Percentiles rank a stretch among this genome's conserved stretches.
These are phyloP conservation scores for Gadus chalcogrammus DNA, from an alignment of 2,113 vertebrate species.

Conservation along the genomic window DNA sequence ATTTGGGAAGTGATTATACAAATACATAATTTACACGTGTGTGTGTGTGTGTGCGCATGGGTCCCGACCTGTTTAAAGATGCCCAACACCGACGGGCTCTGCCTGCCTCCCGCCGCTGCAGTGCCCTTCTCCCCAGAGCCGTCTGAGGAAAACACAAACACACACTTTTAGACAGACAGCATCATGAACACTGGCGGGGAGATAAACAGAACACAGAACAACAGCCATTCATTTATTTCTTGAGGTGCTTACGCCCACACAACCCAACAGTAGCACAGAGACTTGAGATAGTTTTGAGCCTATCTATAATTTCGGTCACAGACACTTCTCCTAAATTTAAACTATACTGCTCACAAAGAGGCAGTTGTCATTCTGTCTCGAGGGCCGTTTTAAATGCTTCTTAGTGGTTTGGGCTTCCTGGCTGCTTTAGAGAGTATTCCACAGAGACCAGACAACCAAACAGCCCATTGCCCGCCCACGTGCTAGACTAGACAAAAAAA, in stretches of 20 bases:
- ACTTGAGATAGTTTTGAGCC: not conserved
- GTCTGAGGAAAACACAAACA: constrained; percentile 44
- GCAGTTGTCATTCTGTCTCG: not conserved
- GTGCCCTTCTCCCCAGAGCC: constrained; percentile 53
- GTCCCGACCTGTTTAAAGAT: constrained; percentile 72
- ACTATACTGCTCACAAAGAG: no score
- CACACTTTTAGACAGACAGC: not conserved
- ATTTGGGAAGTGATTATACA: no score
- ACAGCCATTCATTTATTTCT: no score
- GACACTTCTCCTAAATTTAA: no score
- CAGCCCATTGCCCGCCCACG: not conserved
- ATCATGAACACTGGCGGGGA: no score
- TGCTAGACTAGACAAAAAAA: not conserved
- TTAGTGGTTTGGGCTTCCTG: not conserved
- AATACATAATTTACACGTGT: no score
- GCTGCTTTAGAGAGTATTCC: not conserved
- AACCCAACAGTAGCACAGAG: not conserved
- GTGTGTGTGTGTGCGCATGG: no score
- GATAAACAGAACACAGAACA: no score
- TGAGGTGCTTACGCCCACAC: not conserved
- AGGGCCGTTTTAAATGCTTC: not conserved
- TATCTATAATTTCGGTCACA: no score
- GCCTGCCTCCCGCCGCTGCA: constrained; percentile 52
- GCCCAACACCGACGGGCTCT: constrained; percentile 53
- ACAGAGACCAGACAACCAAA: not conserved